Evolutionary conservation across 2,888 invertebrate species (phyloP).

Genomic region (Tuta absoluta): DNA sequence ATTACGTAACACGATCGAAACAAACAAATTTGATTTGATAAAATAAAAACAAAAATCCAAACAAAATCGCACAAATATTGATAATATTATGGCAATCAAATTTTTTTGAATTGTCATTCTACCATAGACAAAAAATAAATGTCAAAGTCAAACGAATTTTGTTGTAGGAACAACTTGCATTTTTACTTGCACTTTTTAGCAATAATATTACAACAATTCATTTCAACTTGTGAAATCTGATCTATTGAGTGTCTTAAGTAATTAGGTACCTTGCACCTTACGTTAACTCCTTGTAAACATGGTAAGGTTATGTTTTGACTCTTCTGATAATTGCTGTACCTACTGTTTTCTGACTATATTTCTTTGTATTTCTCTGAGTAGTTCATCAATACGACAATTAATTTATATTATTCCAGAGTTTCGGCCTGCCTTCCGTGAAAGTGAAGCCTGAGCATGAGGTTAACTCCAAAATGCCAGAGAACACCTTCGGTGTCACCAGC

Average conservation of each 20-base stretch:
- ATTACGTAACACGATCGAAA: too few relatives aligned
- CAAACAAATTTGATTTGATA: too few relatives aligned
- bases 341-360: neutral
- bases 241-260: neutral
- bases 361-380: neutral
- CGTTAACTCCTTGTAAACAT: neutral
- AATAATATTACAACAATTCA: neutral
- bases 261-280: neutral
- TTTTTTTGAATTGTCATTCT: constrained; percentile 12
- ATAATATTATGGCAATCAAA: too few relatives aligned
- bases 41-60: too few relatives aligned
- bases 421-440: constrained; percentile 83
- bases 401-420: constrained; percentile 78
- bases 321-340: neutral
- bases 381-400: neutral
- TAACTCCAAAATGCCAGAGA: constrained; percentile 73
- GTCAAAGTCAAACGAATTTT: constrained; percentile 1
- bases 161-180: constrained; percentile 3
- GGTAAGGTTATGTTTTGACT: neutral
- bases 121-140: constrained; percentile 4
- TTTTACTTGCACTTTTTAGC: neutral
- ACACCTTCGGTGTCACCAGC: constrained; percentile 84
- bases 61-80: too few relatives aligned
- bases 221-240: neutral
- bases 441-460: constrained; percentile 75